Percentiles rank a stretch among this genome's conserved stretches.
These are phyloP conservation scores for Archaeoteleia sp. DNA, from an alignment of 2,888 invertebrate genomes.

Conservation along the genomic window DNA sequence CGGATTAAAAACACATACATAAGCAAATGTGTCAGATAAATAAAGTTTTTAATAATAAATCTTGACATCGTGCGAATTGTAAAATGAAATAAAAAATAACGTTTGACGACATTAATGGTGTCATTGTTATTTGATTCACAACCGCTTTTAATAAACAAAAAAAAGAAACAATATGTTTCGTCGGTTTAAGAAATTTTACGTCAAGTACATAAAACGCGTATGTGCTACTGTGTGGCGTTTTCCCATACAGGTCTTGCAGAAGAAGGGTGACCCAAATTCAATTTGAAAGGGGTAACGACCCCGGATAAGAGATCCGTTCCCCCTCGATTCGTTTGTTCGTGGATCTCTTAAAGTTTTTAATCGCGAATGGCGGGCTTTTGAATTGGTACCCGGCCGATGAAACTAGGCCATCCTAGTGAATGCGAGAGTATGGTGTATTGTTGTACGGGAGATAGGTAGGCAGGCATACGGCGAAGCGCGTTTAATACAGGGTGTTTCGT, in stretches of 20 bases:
- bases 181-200: too few relatives aligned
- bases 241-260: constrained; percentile 36
- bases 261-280: constrained; percentile 69
- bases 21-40: too few relatives aligned
- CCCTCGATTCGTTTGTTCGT: constrained; percentile 48
- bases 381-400: constrained; percentile 41
- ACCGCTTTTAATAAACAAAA: too few relatives aligned
- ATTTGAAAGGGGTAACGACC: constrained; percentile 72
- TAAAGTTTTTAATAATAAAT: too few relatives aligned
- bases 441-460: constrained; percentile 27
- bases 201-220: too few relatives aligned
- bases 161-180: too few relatives aligned
- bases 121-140: too few relatives aligned
- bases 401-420: constrained; percentile 49
- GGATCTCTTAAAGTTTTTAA: constrained; percentile 50
- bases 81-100: too few relatives aligned
- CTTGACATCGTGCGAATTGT: too few relatives aligned
- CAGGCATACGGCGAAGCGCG: constrained; percentile 17
- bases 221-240: constrained; percentile 34
- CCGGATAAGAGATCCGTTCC: constrained; percentile 58
- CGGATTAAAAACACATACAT: too few relatives aligned
- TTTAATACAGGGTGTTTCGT: constrained; percentile 39
- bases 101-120: too few relatives aligned
- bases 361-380: constrained; percentile 50
- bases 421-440: constrained; percentile 40